Evolutionary conservation across 2,113 vertebrate genomes (phyloP).

Genomic region (Ardeotis arabs): DNA sequence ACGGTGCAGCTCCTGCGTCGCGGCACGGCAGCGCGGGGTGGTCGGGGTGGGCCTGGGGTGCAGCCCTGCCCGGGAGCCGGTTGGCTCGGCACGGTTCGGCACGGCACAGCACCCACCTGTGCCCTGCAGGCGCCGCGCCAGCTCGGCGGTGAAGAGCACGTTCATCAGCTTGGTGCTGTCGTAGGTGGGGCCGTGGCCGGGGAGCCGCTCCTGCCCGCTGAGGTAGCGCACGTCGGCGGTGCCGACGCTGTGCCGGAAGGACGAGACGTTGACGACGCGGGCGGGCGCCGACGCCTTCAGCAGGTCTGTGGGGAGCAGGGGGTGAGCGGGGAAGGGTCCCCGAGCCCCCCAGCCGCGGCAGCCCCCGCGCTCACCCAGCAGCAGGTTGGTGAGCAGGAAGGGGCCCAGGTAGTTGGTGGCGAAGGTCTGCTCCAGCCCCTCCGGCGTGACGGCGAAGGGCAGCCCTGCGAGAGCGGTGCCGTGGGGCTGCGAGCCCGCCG

Average conservation of each 20-base stretch:
- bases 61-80: rapidly evolving
- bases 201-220: conserved; percentile 58
- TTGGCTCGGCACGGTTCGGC: background rate
- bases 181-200: conserved; percentile 31
- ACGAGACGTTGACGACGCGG: conserved; percentile 82
- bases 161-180: conserved; percentile 87
- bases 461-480: conserved; percentile 67
- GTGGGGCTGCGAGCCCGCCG: rapidly evolving
- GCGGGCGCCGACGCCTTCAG: conserved; percentile 78
- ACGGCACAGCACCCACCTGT: conserved; percentile 70
- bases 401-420: conserved; percentile 86
- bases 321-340: background rate
- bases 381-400: conserved; percentile 88
- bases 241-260: conserved; percentile 74
- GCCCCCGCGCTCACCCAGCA: conserved; percentile 76
- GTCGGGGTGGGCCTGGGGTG: rapidly evolving
- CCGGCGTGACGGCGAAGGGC: conserved; percentile 72
- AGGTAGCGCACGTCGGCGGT: conserved; percentile 74
- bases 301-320: conserved; percentile 66
- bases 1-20: rapidly evolving
- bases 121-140: conserved; percentile 79
- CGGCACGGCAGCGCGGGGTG: rapidly evolving
- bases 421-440: conserved; percentile 82
- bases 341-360: background rate
- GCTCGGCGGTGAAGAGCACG: conserved; percentile 81